Conservation (phyloP, 2,113 vertebrate genomes). For the Xiphophorus maculatus region DNA sequence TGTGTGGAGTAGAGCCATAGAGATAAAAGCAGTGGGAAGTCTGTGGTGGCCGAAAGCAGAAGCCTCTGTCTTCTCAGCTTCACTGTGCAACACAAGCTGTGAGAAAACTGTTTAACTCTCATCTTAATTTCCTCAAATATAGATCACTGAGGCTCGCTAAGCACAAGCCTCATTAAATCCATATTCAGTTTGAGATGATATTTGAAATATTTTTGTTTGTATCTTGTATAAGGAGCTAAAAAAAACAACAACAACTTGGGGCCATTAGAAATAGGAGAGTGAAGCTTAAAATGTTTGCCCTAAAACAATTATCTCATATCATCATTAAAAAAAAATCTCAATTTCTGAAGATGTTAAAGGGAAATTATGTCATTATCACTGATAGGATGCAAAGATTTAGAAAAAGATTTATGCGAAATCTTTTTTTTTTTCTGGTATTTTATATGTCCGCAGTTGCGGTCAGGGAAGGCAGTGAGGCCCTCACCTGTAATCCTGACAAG, state of each 20-base stretch:
- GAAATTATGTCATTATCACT: slow-evolving; percentile 43
- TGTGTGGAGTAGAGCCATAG: slow-evolving; percentile 28
- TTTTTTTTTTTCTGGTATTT: slow-evolving; percentile 31
- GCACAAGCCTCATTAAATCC: background rate
- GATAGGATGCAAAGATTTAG: slow-evolving; percentile 22
- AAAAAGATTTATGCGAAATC: too few relatives aligned
- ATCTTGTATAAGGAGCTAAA: slow-evolving; percentile 3
- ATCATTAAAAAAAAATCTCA: slow-evolving; percentile 29
- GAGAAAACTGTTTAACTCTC: slow-evolving; percentile 40
- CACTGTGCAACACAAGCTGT: slow-evolving; percentile 34
- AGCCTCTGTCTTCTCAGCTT: slow-evolving; percentile 31
- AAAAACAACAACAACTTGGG: background rate
- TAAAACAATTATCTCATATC: background rate
- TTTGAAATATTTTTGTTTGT: slow-evolving; percentile 17
- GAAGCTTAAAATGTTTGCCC: slow-evolving; percentile 5
- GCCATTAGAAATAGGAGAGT: slow-evolving; percentile 16
- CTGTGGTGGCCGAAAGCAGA: slow-evolving; percentile 20
- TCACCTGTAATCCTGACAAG: too few relatives aligned
- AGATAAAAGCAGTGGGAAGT: slow-evolving; percentile 22
- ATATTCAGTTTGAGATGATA: background rate
- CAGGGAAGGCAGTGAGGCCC: too few relatives aligned
- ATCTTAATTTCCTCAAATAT: slow-evolving; percentile 13
- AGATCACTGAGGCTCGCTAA: slow-evolving; percentile 13
- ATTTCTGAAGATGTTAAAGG: slow-evolving; percentile 43
- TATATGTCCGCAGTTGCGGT: too few relatives aligned